Percentiles rank a stretch among this genome's conserved stretches.
phyloP scores from a whole-genome alignment of 2,888 invertebrate species.

The Cistogaster globosa region DNA sequence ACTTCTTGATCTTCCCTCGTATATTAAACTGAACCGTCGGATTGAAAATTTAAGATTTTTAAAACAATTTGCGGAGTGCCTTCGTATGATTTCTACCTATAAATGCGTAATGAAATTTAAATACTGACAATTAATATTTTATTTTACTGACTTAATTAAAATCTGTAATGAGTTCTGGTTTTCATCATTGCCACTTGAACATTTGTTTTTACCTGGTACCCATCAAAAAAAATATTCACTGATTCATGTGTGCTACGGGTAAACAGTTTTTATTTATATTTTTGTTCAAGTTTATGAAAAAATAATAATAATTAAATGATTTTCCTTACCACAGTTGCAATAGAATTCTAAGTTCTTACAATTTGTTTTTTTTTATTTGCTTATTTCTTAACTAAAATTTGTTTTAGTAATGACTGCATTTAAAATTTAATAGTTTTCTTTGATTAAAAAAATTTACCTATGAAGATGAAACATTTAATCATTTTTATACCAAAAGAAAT shows the following conservation, averaged over 20 bases:
- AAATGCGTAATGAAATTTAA: conserved; percentile 32
- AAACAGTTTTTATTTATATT: conserved; percentile 47
- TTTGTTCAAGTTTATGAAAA: conserved; percentile 45
- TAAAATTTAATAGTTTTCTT: conserved; percentile 46
- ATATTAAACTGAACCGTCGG: no score
- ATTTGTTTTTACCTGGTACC: conserved; percentile 59
- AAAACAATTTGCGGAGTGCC: background rate
- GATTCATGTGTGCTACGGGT: conserved; percentile 28
- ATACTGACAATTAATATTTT: conserved; percentile 33
- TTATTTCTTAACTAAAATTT: no score
- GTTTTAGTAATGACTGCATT: conserved; percentile 46
- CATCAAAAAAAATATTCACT: conserved; percentile 31
- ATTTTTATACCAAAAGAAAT: no score
- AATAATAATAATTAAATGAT: conserved; percentile 14
- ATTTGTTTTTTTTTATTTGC: no score
- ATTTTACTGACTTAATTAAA: conserved; percentile 23
- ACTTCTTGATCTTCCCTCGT: no score
- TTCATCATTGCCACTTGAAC: conserved; percentile 57
- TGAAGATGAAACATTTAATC: no score
- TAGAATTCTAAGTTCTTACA: background rate
- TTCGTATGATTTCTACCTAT: conserved; percentile 2
- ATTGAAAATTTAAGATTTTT: background rate
- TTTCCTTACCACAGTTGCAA: background rate
- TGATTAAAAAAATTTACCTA: background rate
- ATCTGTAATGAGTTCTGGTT: conserved; percentile 51